These are phyloP conservation scores for Cryptocephalus primarius DNA, from an alignment of 2,888 invertebrate genomes.

Conservation along the genomic window DNA sequence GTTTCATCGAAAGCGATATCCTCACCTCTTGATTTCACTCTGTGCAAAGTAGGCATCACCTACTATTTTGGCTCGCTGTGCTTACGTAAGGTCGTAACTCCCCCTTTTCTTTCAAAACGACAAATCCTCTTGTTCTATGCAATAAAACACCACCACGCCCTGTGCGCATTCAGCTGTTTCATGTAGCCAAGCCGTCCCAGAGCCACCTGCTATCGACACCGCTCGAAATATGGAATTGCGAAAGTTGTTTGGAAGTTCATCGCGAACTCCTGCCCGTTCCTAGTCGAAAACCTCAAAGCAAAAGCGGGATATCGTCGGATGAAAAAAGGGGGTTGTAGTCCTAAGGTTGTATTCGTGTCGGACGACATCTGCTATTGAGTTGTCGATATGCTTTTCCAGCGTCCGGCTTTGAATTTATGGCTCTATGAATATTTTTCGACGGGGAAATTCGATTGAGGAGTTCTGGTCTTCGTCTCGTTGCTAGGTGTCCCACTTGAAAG, in stretches of 20 bases:
- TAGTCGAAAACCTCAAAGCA: conserved; percentile 6
- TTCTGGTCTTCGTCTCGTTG: no score
- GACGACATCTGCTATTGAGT: conserved; percentile 16
- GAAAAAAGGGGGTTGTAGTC: conserved; percentile 8
- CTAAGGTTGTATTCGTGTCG: conserved; percentile 6
- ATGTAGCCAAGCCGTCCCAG: background rate
- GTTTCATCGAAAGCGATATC: no score
- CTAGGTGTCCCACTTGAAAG: no score
- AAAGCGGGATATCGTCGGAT: conserved; percentile 8
- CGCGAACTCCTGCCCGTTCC: conserved; percentile 3
- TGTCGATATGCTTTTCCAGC: conserved; percentile 4
- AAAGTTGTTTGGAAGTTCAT: conserved; percentile 15
- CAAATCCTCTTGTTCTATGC: no score
- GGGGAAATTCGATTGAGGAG: no score
- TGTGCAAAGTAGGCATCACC: no score
- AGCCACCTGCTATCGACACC: conserved; percentile 12
- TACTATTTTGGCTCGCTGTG: no score
- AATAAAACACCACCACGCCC: no score
- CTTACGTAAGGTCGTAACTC: no score
- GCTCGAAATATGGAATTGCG: conserved; percentile 11
- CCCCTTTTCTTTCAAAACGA: no score
- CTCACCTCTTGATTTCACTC: no score
- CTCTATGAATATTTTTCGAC: no score
- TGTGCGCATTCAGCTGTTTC: background rate
- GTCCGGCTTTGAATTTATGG: background rate